Evolutionary conservation across 1,140 invertebrate genomes (phyloP).

Genomic region (Bombus balteatus): DNA sequence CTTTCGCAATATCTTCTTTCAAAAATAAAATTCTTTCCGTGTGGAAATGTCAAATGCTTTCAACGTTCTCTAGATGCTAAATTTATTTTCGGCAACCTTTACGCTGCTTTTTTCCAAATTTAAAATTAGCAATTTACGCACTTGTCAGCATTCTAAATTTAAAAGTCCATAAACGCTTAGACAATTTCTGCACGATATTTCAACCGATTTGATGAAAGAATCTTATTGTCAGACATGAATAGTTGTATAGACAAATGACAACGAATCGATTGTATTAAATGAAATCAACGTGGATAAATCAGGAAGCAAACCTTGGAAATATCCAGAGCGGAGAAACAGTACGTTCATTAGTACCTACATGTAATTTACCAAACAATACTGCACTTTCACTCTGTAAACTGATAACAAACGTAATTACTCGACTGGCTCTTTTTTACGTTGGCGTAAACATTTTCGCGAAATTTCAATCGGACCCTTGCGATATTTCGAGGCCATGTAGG

Average conservation of each 20-base stretch:
- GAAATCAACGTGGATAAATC: background rate
- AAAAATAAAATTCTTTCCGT: no score
- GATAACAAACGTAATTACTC: conserved; percentile 16
- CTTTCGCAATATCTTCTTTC: no score
- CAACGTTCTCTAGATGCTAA: no score
- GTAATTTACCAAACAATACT: conserved; percentile 8
- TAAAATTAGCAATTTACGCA: no score
- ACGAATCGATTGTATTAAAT: background rate
- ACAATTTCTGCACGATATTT: no score
- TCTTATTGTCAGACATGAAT: background rate
- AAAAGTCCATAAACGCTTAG: no score
- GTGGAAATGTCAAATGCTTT: no score
- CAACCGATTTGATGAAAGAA: no score
- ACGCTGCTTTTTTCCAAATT: no score
- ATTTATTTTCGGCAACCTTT: no score
- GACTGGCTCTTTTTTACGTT: background rate
- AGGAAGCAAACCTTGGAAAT: background rate
- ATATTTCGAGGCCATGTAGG: background rate
- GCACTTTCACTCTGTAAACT: background rate
- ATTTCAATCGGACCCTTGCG: background rate
- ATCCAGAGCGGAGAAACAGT: background rate
- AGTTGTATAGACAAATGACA: background rate
- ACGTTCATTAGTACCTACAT: background rate
- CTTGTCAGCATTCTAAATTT: no score
- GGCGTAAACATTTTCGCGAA: background rate